phyloP scores from a whole-genome alignment of 2,888 invertebrate species.

The Steinernema carpocapsae region DNA sequence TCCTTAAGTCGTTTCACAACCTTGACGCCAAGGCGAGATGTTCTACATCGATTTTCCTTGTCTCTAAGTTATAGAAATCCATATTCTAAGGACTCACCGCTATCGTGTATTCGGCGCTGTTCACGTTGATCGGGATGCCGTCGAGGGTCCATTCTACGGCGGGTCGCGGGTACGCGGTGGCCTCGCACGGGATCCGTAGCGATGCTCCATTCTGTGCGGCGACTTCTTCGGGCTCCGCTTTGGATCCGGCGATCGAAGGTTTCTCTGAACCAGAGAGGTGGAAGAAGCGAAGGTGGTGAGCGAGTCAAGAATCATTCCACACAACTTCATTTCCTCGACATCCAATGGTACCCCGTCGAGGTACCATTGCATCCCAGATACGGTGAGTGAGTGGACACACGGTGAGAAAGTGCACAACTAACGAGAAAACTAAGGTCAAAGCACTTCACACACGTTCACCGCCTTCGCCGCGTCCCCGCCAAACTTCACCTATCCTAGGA shows the following conservation, averaged over 20 bases:
- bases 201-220: conserved; percentile 50
- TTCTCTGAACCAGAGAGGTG: conserved; percentile 53
- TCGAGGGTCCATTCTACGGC: conserved; percentile 71
- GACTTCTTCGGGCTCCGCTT: conserved; percentile 36
- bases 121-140: conserved; percentile 61
- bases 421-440: neutral
- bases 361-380: neutral
- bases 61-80: too few species aligned
- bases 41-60: too few species aligned
- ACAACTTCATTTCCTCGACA: too few species aligned
- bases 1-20: too few species aligned
- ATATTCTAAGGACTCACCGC: too few species aligned
- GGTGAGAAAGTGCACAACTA: conserved; percentile 3
- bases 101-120: conserved; percentile 54
- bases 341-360: too few species aligned
- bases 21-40: too few species aligned
- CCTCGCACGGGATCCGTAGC: conserved; percentile 58
- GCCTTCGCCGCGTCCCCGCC: neutral
- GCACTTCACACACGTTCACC: neutral
- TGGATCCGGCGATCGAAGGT: conserved; percentile 53
- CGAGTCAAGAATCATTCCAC: neutral
- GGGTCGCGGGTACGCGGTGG: conserved; percentile 68
- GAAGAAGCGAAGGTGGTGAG: neutral
- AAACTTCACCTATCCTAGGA: neutral
- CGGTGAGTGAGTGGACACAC: conserved; percentile 24